phyloP scores from a whole-genome alignment of 2,888 invertebrate species.

The Antitype chi region DNA sequence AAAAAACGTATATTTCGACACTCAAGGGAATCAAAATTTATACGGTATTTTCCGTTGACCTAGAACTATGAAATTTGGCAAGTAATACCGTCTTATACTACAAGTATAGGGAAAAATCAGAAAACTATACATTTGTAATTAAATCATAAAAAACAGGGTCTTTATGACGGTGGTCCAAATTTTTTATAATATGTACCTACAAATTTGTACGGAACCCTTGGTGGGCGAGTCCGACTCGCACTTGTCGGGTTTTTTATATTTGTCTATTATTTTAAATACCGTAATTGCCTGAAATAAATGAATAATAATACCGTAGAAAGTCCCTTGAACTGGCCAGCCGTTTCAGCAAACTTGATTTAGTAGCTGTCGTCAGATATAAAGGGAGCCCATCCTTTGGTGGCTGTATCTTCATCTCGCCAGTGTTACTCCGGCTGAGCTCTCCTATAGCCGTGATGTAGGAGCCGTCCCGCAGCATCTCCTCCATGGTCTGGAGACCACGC shows the following conservation, averaged over 20 bases:
- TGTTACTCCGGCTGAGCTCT: slow-evolving; percentile 92
- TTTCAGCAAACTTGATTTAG: slow-evolving; percentile 93
- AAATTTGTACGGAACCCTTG: too few relatives aligned
- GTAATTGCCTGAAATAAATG: background rate
- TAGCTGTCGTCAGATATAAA: slow-evolving; percentile 95
- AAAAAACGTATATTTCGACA: too few relatives aligned
- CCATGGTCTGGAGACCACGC: slow-evolving; percentile 96
- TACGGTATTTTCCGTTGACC: too few relatives aligned
- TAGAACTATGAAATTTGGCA: too few relatives aligned
- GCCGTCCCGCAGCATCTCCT: slow-evolving; percentile 96
- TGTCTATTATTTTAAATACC: background rate
- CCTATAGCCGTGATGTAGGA: slow-evolving; percentile 95
- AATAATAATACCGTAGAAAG: slow-evolving; percentile 88
- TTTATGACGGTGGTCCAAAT: too few relatives aligned
- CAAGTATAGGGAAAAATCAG: too few relatives aligned
- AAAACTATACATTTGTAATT: too few relatives aligned
- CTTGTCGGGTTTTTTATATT: background rate
- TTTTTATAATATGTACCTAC: too few relatives aligned
- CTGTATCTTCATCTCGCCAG: slow-evolving; percentile 92
- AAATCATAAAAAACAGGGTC: too few relatives aligned
- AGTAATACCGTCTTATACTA: too few relatives aligned
- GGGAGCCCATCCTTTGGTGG: slow-evolving; percentile 93
- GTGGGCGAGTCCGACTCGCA: too few relatives aligned
- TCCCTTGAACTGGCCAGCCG: slow-evolving; percentile 93
- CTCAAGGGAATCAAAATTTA: too few relatives aligned